Evolutionary conservation across 2,113 vertebrate species (phyloP), one percentile per base, ranked within the genome.

Genomic region (Callithrix jacchus): DNA sequence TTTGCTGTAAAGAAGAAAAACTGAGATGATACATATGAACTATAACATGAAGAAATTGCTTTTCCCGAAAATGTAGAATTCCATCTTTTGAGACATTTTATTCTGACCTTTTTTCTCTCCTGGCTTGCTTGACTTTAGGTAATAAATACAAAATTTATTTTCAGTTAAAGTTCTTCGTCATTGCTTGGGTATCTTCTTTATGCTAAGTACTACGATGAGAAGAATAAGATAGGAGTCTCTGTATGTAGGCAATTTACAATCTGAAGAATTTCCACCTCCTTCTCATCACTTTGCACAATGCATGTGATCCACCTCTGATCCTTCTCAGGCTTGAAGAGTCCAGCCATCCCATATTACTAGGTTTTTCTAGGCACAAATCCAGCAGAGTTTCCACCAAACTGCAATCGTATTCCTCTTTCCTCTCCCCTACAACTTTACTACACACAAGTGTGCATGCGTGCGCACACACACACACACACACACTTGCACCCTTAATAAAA

Each of bases 341-440:
- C 21, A 56, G 20, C 8, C 0, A 30, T 74, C 35, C 79, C 32
- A n/a, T 27, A 8, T 70, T 14, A 42, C 3, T 25, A n/a, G 1
- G 21, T 40, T 20, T 79, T 35, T 8, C n/a, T 61, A 11, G n/a
- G 40, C 70, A 11, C 11, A 13, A 14, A 64, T 68, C 17, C 54
- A 83, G 21, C 6, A 21, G 0, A 18, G 40, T 5, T 74, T 56
- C 6, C 1, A 23, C 18, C 20, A 42, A 42, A 70, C 3, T 21
- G 18, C 18, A 21, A 61, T 83, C 42, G 0, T 17, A 20, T 42
- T 20, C 32, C 6, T 89, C 21, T 70, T 54, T 52, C 74, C 23
- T 45, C 21, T 7, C 8, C 40, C 2, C 6, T 2, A 0, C 8
- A 52, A 4, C 8, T 27, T 32, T 27, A 1, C 8, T 18, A 30